phyloP scores from a whole-genome alignment of 2,113 vertebrate species.

The Columba livia region DNA sequence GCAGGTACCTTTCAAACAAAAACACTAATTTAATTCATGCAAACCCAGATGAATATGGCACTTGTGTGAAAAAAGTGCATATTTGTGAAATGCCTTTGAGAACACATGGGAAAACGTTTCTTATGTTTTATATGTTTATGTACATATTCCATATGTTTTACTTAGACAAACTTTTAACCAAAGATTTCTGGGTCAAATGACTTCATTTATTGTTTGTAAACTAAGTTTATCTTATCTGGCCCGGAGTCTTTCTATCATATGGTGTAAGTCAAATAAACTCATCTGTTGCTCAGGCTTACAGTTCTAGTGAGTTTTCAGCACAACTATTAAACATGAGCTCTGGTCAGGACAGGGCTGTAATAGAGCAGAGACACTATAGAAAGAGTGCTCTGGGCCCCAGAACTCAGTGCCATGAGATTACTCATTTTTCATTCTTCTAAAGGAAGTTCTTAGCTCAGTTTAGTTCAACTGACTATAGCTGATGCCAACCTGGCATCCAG shows the following conservation, averaged over 20 bases:
- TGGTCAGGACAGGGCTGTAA: background rate
- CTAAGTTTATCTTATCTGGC: conserved; percentile 19
- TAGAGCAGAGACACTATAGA: background rate
- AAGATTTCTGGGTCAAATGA: conserved; percentile 7
- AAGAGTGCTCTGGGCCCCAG: background rate
- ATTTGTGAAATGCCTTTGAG: background rate
- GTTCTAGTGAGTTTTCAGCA: background rate
- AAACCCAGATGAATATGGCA: accelerated
- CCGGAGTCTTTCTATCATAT: background rate
- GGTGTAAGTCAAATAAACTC: conserved; percentile 14
- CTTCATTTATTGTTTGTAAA: conserved; percentile 36
- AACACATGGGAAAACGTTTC: background rate
- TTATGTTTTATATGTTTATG: background rate
- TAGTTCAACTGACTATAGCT: background rate
- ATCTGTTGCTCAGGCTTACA: background rate
- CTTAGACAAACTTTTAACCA: background rate
- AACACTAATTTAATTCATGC: background rate
- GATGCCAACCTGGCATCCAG: background rate
- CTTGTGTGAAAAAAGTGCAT: background rate
- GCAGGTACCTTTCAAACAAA: background rate
- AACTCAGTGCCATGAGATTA: background rate
- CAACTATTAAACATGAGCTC: background rate
- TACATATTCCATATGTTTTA: background rate
- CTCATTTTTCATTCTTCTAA: background rate
- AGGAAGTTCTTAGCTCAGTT: background rate